These are phyloP conservation scores for Leptobrachium ailaonicum DNA, from an alignment of 2,113 vertebrate genomes.

Conservation along the genomic window DNA sequence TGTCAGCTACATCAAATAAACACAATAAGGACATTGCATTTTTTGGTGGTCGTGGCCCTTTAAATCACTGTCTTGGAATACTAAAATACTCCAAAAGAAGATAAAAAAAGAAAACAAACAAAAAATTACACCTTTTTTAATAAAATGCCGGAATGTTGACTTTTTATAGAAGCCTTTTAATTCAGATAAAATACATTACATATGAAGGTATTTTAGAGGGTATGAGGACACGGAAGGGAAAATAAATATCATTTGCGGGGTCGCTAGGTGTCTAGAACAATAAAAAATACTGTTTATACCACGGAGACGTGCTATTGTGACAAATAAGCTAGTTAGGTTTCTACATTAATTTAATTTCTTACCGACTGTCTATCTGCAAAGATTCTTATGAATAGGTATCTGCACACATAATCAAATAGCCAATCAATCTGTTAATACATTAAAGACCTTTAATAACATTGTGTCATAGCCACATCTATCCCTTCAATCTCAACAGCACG, in stretches of 20 bases:
- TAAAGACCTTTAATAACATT: conserved; percentile 36
- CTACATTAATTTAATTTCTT: neutral
- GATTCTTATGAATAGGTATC: conserved; percentile 19
- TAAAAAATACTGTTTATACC: neutral
- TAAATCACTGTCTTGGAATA: too few species aligned
- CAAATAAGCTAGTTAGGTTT: neutral
- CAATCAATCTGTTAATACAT: conserved; percentile 25
- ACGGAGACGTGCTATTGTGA: neutral
- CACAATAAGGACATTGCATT: too few species aligned
- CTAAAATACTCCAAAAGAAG: too few species aligned
- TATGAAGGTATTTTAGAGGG: too few species aligned
- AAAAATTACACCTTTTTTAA: too few species aligned
- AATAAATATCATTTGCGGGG: neutral
- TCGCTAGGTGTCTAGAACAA: neutral
- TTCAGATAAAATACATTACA: too few species aligned
- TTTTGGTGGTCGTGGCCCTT: too few species aligned
- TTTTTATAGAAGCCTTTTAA: too few species aligned
- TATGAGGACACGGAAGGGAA: too few species aligned
- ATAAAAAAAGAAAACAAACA: too few species aligned
- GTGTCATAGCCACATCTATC: conserved; percentile 28
- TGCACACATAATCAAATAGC: conserved; percentile 33
- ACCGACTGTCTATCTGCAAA: neutral
- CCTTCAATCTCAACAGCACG: neutral
- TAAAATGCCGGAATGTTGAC: too few species aligned
- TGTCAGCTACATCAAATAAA: too few species aligned